phyloP scores from a whole-genome alignment of 2,113 vertebrate genomes.

The Melierax canorus region DNA sequence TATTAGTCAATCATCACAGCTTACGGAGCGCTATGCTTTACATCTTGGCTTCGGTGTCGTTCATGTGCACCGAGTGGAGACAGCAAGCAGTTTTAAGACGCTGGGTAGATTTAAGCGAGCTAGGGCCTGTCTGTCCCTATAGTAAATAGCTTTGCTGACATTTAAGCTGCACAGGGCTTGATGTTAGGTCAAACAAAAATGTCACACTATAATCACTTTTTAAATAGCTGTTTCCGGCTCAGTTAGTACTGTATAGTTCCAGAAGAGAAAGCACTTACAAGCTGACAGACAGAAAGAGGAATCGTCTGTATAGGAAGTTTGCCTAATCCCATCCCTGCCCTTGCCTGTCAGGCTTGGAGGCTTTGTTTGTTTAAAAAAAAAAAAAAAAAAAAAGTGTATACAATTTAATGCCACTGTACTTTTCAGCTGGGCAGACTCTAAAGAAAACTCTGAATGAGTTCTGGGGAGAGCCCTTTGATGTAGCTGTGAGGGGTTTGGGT shows the following conservation, averaged over 20 bases:
- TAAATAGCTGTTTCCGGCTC: constrained; percentile 62
- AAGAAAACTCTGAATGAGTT: neutral
- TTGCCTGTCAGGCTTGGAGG: constrained; percentile 7
- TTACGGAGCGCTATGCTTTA: neutral
- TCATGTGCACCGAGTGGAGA: constrained; percentile 7
- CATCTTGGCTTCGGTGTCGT: neutral
- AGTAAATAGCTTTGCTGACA: constrained; percentile 14
- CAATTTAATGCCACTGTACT: neutral
- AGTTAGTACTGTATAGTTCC: constrained; percentile 47
- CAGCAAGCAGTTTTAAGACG: neutral
- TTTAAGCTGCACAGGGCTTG: neutral
- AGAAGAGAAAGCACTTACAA: constrained; percentile 59
- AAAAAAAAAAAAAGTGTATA: neutral
- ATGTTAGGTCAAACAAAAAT: constrained; percentile 35
- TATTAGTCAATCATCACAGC: constrained; percentile 32
- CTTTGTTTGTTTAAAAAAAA: constrained; percentile 18
- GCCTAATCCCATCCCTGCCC: constrained; percentile 51
- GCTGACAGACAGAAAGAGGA: constrained; percentile 53
- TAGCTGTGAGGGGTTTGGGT: neutral
- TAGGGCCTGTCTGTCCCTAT: neutral
- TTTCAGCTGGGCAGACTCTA: neutral
- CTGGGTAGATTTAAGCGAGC: neutral
- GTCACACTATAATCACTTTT: constrained; percentile 46
- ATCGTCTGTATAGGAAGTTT: constrained; percentile 46
- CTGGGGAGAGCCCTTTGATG: neutral